Conservation (phyloP, 2,113 vertebrate species). For the Balaenoptera acutorostrata region DNA sequence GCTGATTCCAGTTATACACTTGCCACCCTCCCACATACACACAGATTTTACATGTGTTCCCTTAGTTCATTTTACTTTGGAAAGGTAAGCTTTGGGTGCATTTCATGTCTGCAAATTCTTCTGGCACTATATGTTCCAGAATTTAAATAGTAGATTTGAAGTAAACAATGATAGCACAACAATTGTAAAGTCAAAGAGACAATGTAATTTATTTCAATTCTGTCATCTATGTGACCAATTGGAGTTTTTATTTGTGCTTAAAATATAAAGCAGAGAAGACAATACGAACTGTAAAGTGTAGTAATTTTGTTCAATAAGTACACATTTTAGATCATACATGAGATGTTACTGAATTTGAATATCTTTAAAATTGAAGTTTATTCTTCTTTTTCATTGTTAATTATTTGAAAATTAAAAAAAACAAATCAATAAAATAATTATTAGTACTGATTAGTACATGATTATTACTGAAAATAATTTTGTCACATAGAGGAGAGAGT, state of each 20-base stretch:
- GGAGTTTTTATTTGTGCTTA: neutral
- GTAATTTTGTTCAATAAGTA: neutral
- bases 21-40: neutral
- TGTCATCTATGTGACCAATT: neutral
- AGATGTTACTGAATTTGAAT: neutral
- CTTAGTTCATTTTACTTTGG: neutral
- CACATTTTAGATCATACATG: neutral
- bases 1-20: neutral
- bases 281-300: neutral
- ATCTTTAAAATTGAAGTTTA: neutral
- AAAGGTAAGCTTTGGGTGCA: neutral
- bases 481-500: neutral
- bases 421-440: slow-evolving; percentile 19
- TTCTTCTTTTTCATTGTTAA: neutral
- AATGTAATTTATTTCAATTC: neutral
- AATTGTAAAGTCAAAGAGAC: neutral
- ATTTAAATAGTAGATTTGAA: neutral
- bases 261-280: slow-evolving; percentile 24
- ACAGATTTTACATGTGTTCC: neutral
- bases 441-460: neutral
- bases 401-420: neutral
- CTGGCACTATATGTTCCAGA: neutral
- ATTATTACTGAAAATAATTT: slow-evolving; percentile 8
- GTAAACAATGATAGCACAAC: neutral
- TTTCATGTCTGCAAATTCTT: neutral